phyloP scores from a whole-genome alignment of 2,888 invertebrate species.

The Peribatodes rhomboidaria region DNA sequence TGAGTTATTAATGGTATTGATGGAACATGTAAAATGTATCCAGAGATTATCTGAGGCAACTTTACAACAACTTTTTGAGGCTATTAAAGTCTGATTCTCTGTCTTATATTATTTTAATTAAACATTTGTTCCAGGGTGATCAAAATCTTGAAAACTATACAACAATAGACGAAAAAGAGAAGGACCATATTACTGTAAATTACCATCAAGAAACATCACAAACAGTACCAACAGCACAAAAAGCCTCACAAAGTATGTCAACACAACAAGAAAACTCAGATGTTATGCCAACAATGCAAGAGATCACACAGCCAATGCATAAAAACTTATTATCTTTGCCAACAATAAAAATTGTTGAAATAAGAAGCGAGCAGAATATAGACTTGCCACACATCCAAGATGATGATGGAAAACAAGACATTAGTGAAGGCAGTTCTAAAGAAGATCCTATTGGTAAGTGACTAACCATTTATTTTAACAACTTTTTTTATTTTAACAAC shows the following conservation, averaged over 20 bases:
- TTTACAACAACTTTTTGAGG: no score
- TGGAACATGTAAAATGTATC: no score
- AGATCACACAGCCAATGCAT: background rate
- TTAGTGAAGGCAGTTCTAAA: background rate
- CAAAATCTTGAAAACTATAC: background rate
- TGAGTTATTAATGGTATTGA: no score
- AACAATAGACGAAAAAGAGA: background rate
- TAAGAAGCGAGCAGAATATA: background rate
- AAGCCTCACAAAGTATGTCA: background rate
- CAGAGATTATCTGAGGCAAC: no score
- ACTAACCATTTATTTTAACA: background rate
- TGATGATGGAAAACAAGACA: background rate
- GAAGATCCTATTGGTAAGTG: constrained; percentile 12
- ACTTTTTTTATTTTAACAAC: no score
- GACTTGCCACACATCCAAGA: background rate
- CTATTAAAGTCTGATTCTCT: no score
- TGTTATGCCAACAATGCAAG: background rate
- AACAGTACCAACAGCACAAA: background rate
- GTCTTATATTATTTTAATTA: no score
- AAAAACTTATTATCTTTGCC: background rate
- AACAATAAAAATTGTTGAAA: background rate
- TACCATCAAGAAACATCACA: background rate
- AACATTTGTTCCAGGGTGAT: background rate
- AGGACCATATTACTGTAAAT: background rate
- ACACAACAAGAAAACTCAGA: background rate